Percentiles rank a stretch among this genome's conserved stretches.
These are phyloP conservation scores for Bothrops jararaca DNA, from an alignment of 2,113 vertebrate species.

Conservation along the genomic window DNA sequence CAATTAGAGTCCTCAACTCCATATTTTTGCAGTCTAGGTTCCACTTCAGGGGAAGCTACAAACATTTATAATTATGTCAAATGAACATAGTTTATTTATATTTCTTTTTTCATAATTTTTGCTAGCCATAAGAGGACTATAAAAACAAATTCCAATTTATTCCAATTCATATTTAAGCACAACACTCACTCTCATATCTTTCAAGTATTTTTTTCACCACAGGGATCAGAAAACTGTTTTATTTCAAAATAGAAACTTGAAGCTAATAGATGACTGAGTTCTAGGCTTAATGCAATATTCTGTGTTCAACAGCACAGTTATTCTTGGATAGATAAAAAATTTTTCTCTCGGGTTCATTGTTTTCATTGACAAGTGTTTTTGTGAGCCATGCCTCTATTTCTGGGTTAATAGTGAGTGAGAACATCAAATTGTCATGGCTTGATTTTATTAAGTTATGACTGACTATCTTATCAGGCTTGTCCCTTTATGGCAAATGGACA, in stretches of 20 bases:
- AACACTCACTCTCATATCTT: background rate
- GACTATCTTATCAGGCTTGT: background rate
- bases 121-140: background rate
- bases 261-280: background rate
- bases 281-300: background rate
- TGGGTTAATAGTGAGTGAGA: background rate
- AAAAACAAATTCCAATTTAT: background rate
- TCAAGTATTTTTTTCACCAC: background rate
- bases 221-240: background rate
- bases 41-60: background rate
- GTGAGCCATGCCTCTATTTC: background rate
- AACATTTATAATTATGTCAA: background rate
- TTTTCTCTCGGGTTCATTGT: background rate
- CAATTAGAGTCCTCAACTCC: background rate
- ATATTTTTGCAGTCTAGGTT: background rate
- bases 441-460: background rate
- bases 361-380: background rate
- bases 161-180: background rate
- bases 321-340: background rate
- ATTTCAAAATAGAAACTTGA: background rate
- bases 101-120: background rate
- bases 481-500: background rate
- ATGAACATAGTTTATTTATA: background rate
- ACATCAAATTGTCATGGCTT: background rate
- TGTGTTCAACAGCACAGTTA: background rate